Conservation (phyloP, 2,797 vertebrate species). For the Falco naumanni region DNA sequence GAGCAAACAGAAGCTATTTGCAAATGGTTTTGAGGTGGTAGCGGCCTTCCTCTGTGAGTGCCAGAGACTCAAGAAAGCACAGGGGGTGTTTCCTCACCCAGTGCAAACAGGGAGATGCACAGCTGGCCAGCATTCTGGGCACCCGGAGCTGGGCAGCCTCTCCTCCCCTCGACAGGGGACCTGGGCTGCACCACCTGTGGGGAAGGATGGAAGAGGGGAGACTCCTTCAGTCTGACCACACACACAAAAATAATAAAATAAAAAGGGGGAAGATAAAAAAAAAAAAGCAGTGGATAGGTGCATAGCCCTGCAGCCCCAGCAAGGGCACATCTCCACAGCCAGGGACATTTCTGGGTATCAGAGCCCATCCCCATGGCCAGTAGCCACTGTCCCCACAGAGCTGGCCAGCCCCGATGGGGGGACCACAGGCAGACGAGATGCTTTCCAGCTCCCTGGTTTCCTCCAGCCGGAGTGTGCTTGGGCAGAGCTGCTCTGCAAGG, state of each 20-base stretch:
- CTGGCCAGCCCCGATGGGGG: fast-evolving
- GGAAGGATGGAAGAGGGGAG: neutral
- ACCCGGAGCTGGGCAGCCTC: neutral
- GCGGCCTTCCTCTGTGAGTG: neutral
- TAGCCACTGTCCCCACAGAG: neutral
- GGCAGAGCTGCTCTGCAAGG: neutral
- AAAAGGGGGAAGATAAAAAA: no score
- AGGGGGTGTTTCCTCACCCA: neutral
- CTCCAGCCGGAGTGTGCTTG: neutral
- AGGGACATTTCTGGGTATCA: neutral
- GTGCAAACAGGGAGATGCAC: neutral
- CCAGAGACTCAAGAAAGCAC: neutral
- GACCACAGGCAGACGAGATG: neutral
- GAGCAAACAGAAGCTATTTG: conserved; percentile 27
- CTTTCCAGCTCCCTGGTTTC: neutral
- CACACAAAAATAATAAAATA: no score
- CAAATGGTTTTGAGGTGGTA: neutral
- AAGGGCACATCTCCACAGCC: fast-evolving
- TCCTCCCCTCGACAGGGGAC: fast-evolving
- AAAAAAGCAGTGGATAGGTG: neutral
- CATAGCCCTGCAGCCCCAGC: neutral
- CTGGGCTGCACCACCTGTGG: fast-evolving
- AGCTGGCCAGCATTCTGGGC: neutral
- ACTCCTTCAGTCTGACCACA: neutral
- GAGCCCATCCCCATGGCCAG: neutral